phyloP scores from a whole-genome alignment of 1,140 invertebrate genomes.

The Trissolcus basalis region DNA sequence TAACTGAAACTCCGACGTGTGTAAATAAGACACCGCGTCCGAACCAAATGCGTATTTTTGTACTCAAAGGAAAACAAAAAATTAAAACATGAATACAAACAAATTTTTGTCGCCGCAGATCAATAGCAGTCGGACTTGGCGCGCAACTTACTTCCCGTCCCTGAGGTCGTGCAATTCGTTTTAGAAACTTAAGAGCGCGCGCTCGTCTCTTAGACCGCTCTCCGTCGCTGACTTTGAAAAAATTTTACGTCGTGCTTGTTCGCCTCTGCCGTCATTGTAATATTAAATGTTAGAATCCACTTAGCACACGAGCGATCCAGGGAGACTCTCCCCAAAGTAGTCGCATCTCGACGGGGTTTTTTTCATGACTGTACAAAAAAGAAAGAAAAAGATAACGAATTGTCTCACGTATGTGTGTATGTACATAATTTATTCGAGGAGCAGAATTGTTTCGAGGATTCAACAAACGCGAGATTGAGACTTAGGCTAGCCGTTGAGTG shows the following conservation, averaged over 20 bases:
- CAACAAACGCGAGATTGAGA: no score
- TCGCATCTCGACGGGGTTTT: constrained; percentile 7
- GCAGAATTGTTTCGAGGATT: no score
- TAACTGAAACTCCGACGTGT: no score
- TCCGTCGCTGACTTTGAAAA: constrained; percentile 7
- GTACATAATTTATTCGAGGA: constrained; percentile 59
- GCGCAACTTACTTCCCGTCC: constrained; percentile 59
- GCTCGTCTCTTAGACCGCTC: no score
- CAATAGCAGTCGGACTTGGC: neutral
- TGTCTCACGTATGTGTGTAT: constrained; percentile 53
- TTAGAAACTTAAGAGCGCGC: constrained; percentile 60
- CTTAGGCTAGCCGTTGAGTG: no score
- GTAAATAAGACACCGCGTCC: no score
- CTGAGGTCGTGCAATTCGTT: constrained; percentile 61
- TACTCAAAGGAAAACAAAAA: no score
- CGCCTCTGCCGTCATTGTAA: neutral
- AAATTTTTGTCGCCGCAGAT: neutral
- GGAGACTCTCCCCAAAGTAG: no score
- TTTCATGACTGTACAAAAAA: no score
- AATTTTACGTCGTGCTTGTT: neutral
- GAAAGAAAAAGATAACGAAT: constrained; percentile 26
- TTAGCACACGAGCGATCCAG: no score
- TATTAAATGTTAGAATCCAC: neutral
- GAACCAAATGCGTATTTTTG: no score
- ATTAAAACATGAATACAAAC: no score